phyloP scores from a whole-genome alignment of 2,113 vertebrate species.

The Hippocampus barbouri region DNA sequence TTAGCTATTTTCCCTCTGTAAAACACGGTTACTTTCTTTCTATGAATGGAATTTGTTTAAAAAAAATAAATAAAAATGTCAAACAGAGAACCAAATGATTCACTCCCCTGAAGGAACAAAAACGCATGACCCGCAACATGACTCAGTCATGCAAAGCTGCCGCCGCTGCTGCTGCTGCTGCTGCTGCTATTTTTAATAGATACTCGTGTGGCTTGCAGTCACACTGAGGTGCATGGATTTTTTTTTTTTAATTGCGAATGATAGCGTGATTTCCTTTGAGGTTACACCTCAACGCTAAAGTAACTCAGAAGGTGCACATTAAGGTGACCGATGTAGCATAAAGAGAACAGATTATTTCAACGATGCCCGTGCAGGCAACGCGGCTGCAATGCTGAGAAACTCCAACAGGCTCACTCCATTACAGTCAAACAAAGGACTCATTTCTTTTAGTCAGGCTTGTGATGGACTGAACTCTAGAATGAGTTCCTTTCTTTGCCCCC shows the following conservation, averaged over 20 bases:
- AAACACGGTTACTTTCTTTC: neutral
- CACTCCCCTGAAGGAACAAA: neutral
- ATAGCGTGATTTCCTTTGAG: neutral
- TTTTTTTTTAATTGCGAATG: neutral
- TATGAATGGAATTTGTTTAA: neutral
- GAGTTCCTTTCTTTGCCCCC: neutral
- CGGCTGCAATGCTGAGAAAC: conserved; percentile 7
- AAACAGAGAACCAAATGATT: neutral
- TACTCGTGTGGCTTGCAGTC: neutral
- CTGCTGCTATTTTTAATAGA: conserved; percentile 4
- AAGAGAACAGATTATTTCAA: conserved; percentile 18
- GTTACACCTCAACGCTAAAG: conserved; percentile 7
- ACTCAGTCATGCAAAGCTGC: conserved; percentile 8
- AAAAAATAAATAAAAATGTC: neutral
- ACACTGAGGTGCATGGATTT: neutral
- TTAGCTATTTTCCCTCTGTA: no score
- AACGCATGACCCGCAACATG: conserved; percentile 6
- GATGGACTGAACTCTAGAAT: neutral
- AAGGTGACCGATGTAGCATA: conserved; percentile 31
- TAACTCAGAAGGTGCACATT: conserved; percentile 33
- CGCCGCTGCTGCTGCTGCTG: neutral
- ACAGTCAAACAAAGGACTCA: conserved; percentile 8
- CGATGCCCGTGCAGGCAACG: conserved; percentile 5
- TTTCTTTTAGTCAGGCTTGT: neutral
- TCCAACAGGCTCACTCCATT: conserved; percentile 11